Percentiles rank a stretch among this genome's conserved stretches.
Conservation (phyloP, 2,888 invertebrate genomes). For the Schizaphis graminum region DNA sequence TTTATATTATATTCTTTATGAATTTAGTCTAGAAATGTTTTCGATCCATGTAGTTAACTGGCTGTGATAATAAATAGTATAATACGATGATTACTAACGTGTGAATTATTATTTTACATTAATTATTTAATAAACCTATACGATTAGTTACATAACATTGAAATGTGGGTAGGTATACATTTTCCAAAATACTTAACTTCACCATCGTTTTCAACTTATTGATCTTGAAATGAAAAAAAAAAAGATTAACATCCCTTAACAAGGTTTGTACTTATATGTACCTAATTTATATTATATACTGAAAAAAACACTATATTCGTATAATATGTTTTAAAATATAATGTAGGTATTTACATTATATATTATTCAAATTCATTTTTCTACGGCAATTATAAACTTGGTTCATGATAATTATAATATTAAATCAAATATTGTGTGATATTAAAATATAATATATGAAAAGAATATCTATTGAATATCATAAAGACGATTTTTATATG, state of each 20-base stretch:
- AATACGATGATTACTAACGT: background rate
- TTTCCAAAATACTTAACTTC: background rate
- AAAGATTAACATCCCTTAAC: background rate
- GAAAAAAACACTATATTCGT: background rate
- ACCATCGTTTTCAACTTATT: background rate
- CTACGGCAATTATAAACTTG: background rate
- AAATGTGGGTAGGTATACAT: background rate
- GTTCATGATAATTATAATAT: background rate
- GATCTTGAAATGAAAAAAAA: background rate
- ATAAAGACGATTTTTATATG: background rate
- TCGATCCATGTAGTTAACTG: background rate
- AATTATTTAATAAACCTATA: background rate
- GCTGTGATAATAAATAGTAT: background rate
- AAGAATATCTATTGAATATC: background rate
- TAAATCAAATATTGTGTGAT: background rate
- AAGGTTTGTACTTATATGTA: background rate
- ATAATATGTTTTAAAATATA: background rate
- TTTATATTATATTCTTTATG: background rate
- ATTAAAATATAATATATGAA: background rate
- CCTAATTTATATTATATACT: background rate
- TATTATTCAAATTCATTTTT: background rate
- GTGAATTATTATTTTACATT: background rate
- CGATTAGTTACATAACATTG: background rate
- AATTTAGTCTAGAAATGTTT: background rate
- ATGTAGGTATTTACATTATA: background rate